phyloP scores from a whole-genome alignment of 2,797 vertebrate species.

The Pygocentrus nattereri region DNA sequence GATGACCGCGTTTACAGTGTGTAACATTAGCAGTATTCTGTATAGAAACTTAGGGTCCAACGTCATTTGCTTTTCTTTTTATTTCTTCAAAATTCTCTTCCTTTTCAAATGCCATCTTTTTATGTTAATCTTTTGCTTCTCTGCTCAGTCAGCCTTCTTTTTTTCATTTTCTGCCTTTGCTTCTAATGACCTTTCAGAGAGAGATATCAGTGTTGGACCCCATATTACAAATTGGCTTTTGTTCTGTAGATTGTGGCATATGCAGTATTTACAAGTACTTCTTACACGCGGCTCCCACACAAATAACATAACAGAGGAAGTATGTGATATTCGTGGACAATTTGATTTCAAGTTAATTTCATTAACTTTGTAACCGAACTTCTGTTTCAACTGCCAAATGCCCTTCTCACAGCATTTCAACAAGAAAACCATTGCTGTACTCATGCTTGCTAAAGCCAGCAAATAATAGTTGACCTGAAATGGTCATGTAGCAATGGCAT shows the following conservation, averaged over 20 bases:
- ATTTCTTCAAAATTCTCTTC: neutral
- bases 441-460: neutral
- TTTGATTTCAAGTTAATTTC: too few species aligned
- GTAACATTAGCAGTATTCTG: constrained; percentile 37
- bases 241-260: too few species aligned
- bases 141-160: neutral
- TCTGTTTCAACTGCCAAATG: neutral
- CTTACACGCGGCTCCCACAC: too few species aligned
- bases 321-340: neutral
- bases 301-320: neutral
- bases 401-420: neutral
- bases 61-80: constrained; percentile 11
- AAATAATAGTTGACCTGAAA: constrained; percentile 12
- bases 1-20: neutral
- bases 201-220: neutral
- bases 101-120: neutral
- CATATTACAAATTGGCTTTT: too few species aligned
- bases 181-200: neutral
- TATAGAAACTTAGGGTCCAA: constrained; percentile 52
- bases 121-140: neutral
- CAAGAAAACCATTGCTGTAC: neutral
- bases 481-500: constrained; percentile 14
- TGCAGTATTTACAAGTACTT: neutral
- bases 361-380: neutral
- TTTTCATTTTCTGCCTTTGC: neutral